Percentiles rank a stretch among this genome's conserved stretches.
These are phyloP conservation scores for Todiramphus chloris DNA, from an alignment of 2,113 vertebrate species.

Conservation along the genomic window DNA sequence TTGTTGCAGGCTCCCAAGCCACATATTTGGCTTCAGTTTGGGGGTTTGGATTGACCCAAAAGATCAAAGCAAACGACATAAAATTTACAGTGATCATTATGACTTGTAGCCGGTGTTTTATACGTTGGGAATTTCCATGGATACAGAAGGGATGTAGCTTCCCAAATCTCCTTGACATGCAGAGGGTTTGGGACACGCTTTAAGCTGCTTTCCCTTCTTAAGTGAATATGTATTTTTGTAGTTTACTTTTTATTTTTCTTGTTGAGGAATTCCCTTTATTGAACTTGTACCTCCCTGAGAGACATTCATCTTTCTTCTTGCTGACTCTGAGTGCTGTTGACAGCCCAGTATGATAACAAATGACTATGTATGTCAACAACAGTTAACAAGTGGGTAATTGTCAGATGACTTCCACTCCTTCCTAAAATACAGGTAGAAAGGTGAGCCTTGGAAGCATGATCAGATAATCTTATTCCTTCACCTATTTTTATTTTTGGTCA, in stretches of 20 bases:
- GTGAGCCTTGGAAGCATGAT: background rate
- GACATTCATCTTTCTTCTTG: background rate
- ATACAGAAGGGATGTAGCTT: background rate
- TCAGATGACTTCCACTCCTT: background rate
- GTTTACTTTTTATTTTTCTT: background rate
- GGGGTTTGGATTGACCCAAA: background rate
- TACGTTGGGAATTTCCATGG: background rate
- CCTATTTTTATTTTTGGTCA: background rate
- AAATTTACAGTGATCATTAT: background rate
- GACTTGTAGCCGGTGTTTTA: background rate
- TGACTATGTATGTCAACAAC: background rate
- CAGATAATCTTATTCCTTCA: background rate
- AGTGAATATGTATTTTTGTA: background rate
- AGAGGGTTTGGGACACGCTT: background rate
- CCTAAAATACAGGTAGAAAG: background rate
- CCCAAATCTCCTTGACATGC: background rate
- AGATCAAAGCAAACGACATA: constrained; percentile 19
- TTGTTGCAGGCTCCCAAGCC: background rate
- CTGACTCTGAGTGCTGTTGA: background rate
- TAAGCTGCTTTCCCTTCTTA: background rate
- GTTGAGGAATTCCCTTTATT: background rate
- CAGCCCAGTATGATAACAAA: background rate
- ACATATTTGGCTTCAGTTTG: background rate
- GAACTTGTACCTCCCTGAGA: background rate
- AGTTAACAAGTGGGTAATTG: background rate